Evolutionary conservation across 1,140 invertebrate genomes (phyloP).

Genomic region (Ylistrum balloti): DNA sequence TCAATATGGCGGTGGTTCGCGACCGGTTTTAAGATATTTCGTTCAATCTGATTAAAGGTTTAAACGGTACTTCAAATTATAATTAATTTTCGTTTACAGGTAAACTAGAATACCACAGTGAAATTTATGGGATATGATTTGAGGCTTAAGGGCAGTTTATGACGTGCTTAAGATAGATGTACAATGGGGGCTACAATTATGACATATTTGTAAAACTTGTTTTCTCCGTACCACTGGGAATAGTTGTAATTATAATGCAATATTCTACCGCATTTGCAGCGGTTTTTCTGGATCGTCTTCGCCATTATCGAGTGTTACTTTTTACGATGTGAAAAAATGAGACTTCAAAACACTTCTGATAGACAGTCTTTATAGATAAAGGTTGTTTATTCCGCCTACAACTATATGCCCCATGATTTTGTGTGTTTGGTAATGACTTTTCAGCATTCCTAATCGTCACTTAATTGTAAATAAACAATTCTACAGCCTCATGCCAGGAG

Average conservation of each 20-base stretch:
- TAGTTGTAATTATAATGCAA: slow-evolving; percentile 20
- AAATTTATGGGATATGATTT: slow-evolving; percentile 40
- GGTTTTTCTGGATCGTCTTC: not conserved
- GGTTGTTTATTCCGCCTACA: not conserved
- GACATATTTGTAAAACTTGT: slow-evolving; percentile 1
- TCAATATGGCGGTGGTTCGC: slow-evolving; percentile 22
- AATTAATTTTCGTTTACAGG: slow-evolving; percentile 35
- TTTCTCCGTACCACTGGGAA: not conserved
- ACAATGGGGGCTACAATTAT: slow-evolving; percentile 38
- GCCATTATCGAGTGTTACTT: not conserved
- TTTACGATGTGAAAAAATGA: slow-evolving; percentile 26
- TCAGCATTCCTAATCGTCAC: slow-evolving; percentile 1
- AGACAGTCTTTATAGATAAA: not conserved
- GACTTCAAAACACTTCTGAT: slow-evolving; percentile 29
- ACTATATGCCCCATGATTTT: not conserved
- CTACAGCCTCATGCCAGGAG: not conserved
- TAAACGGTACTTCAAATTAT: slow-evolving; percentile 9
- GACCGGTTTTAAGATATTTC: slow-evolving; percentile 7
- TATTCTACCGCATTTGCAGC: not conserved
- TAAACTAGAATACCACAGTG: slow-evolving; percentile 32
- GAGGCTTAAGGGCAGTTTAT: slow-evolving; percentile 30
- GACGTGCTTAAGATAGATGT: slow-evolving; percentile 11
- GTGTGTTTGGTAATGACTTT: not conserved
- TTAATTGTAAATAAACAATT: slow-evolving; percentile 41
- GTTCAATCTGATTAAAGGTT: slow-evolving; percentile 34